Base-by-base conservation (phyloP, 2,113 vertebrate genomes). In the Vireo altiloquus region DNA sequence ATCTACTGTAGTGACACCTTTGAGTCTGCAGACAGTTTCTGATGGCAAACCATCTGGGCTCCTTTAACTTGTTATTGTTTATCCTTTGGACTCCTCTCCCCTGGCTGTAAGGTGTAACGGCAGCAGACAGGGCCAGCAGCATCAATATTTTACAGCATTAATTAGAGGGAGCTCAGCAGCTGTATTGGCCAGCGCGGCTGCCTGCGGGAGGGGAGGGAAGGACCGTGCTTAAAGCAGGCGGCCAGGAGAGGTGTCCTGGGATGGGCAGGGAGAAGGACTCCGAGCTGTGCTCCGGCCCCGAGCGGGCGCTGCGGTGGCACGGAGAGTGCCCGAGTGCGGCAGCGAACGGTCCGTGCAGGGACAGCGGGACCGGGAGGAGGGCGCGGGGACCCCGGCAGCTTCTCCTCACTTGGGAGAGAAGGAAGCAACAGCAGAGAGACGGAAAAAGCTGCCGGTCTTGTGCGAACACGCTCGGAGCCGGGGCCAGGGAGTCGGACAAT, bases 61-160 rank as follows among this genome's bases (percentile, higher is more conserved):
- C 70, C 91, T 90, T 95, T 95, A 93, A 40, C 97, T 78, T 46
- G 94, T 91, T 94, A 52, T 92, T 97, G 97, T 96, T 97, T 93
- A 87, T 98, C 87, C 96, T 94, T 59, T 77, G 92, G 96, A 90
- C 94, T 97, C 60, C 87, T 92, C 87, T 96, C 79, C 91, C 60
- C 89, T 3, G 57, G 84, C 92, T 91, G 69, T 84, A 47, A 97
- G 97, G 97, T 98, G 97, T 97, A 97, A 96, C 23, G 2, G 88
- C 95, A 96, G 90, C 52, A 92, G 93, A 22, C 79, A 42, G 87
- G 89, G 97, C 98, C 97, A 98, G 96, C 77, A 87, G 23, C 98
- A 98, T 98, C 94, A 98, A 98, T 98, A 98, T 98, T 98, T 98
- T 92, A 98, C 91, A 82, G 90, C 90, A 82, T 96, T 97, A 83